Evolutionary conservation across 2,888 invertebrate species (phyloP), one percentile per base, ranked within the genome.

Genomic region (Oeneis ivallda): DNA sequence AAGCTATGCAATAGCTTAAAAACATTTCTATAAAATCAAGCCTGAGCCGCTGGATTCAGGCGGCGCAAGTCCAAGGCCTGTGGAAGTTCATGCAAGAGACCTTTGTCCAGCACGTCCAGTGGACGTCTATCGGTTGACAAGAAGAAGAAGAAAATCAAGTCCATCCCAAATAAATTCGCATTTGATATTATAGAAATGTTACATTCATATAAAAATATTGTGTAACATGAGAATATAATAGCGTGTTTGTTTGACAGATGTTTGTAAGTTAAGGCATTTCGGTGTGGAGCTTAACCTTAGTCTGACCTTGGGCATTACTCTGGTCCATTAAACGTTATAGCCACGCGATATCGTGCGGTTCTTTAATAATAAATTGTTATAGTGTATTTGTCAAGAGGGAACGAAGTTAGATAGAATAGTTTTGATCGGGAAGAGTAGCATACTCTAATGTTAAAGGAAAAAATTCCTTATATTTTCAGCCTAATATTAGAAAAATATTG

Each of bases 191-290:
- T n/a, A n/a, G n/a, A n/a, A n/a, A n/a, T n/a, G n/a, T n/a, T n/a
- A n/a, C n/a, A 19, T 19, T 37, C 53, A 53, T 53, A 37, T 37
- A 53, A 43, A n/a, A 53, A 45, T n/a, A 49, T 34, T 45, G 10
- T 49, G 32, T 32, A 58, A n/a, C n/a, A n/a, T n/a, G n/a, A n/a
- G n/a, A n/a, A 32, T 19, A n/a, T 8, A 7, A 39, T 56, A n/a
- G 47, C 63, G 63, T 63, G 63, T 49, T 63, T 49, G 49, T 63
- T 56, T 50, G 63, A 63, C 63, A 63, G 63, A 63, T 41, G 63
- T 57, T 39, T 45, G 19, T 49, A 15, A 50, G 63, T 39, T 56
- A 49, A 26, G 63, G 63, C 63, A 49, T 49, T 62, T 34, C 54
- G 56, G 56, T 56, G 54, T 45, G 37, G 37, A 56, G 63, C n/a